Base-by-base conservation (phyloP, 2,888 invertebrate species). In the Meganola albula region DNA sequence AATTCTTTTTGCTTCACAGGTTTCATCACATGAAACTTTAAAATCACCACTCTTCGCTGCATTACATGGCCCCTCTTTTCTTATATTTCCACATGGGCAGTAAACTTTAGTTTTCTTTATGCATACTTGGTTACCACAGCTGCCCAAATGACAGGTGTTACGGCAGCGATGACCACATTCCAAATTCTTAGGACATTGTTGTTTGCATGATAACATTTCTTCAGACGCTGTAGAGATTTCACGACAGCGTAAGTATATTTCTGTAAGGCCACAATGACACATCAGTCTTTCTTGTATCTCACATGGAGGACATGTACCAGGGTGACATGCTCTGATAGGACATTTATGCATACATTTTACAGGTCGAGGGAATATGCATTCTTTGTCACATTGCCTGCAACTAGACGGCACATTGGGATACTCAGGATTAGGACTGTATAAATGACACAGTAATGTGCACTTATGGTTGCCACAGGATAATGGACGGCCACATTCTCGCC, bases 161-260 rank as follows among this genome's bases (percentile, higher is more conserved):
- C 88, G 79, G 64, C 95, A 96, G 4, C 93, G 90, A 74, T 98
- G 97, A 0, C 95, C 94, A 74, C 97, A 98, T 4, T 89, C 70
- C 64, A 93, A 90, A 91, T 95, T 91, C 79, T 92, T 94, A 0
- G 95, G 92, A 62, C 97, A 98, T 44, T 93, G 93, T 66, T 94
- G 94, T 21, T 93, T 92, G 66, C 97, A 98, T 34, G 89, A 88
- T 12, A 88, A 61, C 27, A 70, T 72, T 26, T 87, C 86, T 8
- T 75, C 76, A 0, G 73, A 70, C n/a, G 88, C 80, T 2, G 74
- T 65, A 1, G 88, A 86, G 68, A 92, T 89, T 50, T 93, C 91
- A 18, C 74, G 76, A 63, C 98, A 98, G 14, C 90, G 88, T 31
- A 94, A 87, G 55, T 93, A 92, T 2, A 93, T 80, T 44, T 92